Evolutionary conservation across 2,888 invertebrate genomes (phyloP).

Genomic region (Labia minor): DNA sequence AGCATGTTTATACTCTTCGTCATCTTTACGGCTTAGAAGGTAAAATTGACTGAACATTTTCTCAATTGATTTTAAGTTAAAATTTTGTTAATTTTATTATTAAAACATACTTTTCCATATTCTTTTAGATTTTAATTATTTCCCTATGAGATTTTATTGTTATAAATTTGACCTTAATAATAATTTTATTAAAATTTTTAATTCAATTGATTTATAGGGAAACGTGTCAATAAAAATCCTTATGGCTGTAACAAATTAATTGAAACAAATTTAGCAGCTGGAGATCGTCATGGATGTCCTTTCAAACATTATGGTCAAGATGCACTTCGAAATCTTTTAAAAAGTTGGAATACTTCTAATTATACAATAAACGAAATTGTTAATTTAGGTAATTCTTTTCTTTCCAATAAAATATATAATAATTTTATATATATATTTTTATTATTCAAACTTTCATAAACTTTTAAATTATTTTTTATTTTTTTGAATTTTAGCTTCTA

Average conservation of each 20-base stretch:
- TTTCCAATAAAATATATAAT: neutral
- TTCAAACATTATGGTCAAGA: constrained; percentile 69
- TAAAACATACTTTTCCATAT: neutral
- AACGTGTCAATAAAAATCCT: constrained; percentile 76
- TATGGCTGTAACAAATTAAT: constrained; percentile 89
- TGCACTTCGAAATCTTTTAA: constrained; percentile 59
- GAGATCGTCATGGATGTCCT: constrained; percentile 89
- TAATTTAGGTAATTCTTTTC: constrained; percentile 18
- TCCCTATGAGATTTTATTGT: neutral
- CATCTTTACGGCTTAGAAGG: constrained; percentile 96
- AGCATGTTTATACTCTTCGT: constrained; percentile 80
- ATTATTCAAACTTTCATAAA: constrained; percentile 18
- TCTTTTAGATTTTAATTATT: neutral
- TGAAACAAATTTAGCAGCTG: constrained; percentile 56
- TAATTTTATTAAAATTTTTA: too few relatives aligned
- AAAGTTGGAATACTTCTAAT: constrained; percentile 49
- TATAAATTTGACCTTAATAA: too few relatives aligned
- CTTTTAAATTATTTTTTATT: neutral
- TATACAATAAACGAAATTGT: constrained; percentile 19
- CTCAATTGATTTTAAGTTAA: neutral
- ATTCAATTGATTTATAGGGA: too few relatives aligned
- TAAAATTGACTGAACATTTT: neutral
- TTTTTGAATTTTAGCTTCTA: constrained; percentile 38
- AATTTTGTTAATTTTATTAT: neutral
- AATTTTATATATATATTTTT: constrained; percentile 20